phyloP scores from a whole-genome alignment of 2,797 vertebrate species.

The Petrocephalus schoutedeni region DNA sequence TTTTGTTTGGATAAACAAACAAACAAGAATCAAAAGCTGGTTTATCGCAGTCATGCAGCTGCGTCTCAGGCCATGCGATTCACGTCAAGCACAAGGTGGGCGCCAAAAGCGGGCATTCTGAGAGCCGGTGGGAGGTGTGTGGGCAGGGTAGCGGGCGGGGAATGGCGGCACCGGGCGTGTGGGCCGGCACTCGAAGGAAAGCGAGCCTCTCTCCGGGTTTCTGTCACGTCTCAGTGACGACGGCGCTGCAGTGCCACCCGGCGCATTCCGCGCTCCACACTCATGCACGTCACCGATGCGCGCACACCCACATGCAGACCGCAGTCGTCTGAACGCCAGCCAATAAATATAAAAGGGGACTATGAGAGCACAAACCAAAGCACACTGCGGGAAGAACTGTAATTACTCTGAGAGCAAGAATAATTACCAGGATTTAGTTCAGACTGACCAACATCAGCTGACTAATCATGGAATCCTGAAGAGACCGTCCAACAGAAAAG shows the following conservation, averaged over 20 bases:
- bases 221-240: not conserved
- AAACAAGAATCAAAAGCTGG: not conserved
- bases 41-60: slow-evolving; percentile 44
- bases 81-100: slow-evolving; percentile 40
- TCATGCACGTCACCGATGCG: not conserved
- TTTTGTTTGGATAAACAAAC: not conserved
- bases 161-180: not conserved
- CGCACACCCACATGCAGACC: not conserved
- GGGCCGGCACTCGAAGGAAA: not conserved
- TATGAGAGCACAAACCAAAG: not conserved
- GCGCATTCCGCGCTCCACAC: not conserved
- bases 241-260: slow-evolving; percentile 9
- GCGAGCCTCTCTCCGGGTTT: not conserved
- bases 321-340: not conserved
- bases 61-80: slow-evolving; percentile 42
- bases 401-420: not conserved
- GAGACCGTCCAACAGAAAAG: not conserved
- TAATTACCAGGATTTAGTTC: not conserved
- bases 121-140: not conserved
- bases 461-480: not conserved
- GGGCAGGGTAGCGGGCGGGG: not conserved
- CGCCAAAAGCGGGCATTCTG: slow-evolving; percentile 46
- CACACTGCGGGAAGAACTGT: not conserved
- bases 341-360: not conserved
- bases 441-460: not conserved